Base-by-base conservation (phyloP, 1,140 invertebrate species). In the Pogonus chalceus region DNA sequence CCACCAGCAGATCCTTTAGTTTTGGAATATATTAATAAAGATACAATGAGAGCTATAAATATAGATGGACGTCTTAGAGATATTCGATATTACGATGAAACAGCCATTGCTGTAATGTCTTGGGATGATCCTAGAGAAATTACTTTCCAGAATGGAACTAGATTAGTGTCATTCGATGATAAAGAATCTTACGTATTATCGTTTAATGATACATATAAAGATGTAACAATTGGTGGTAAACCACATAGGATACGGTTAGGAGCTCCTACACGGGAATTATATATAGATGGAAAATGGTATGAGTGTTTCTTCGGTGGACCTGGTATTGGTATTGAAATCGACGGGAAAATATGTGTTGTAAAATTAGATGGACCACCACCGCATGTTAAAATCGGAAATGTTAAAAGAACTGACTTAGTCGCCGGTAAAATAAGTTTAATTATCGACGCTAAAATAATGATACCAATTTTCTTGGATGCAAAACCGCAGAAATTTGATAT, bases 301-400 rank as follows among this genome's bases (percentile, higher is more conserved):
- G 88, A 92, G 64, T 89, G 90, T 64, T 88, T 86, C 59, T 96
- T 98, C 70, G 93, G 92, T 49, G 92, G 92, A 2, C 84, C 90
- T 35, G 83, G 90, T 0, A 81, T 95, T 2, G 76, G 76, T 14
- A 81, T 96, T n/a, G 83, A 88, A 9, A 72, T 98, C 12, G 83
- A 87, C 61, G 88, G 87, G 0, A 82, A 86, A 57, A 74, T 82
- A 37, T 80, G 86, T 53, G 76, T 78, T 22, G 72, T 98, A 0
- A 82, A 87, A 61, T 70, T 98, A 2, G 85, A 90, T 60, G 92
- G 92, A 0, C 88, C 90, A 1, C 79, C 90, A 2, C 96, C 96
- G 0, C 84, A 87, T 70, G 87, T 90, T 0, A 84, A 83, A 65
- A 88, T 90, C 48, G 84, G 87, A 0, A 78, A 74, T 9, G 65